Base-by-base conservation (phyloP, 2,113 vertebrate species). In the Pardalotus punctatus region DNA sequence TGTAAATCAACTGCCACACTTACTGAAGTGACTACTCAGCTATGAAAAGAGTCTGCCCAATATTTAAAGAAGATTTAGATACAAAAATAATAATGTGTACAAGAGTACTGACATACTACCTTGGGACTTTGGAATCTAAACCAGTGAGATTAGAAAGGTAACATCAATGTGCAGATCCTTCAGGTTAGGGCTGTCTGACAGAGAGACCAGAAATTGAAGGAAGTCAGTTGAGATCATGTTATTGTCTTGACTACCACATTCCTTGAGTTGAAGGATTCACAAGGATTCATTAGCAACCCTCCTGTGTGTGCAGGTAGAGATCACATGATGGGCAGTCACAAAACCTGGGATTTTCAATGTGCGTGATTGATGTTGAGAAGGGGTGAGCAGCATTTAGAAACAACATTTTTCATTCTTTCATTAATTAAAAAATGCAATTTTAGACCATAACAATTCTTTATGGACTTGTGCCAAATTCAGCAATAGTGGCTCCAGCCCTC, bases 1-100 rank as follows among this genome's bases (percentile, higher is more conserved):
- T 89, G 45, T 97, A 97, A 98, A 97, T 98, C 96, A 97, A 24
- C 87, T 25, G 23, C 64, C 70, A 88, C 80, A 53, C 90, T 95
- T 95, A 81, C 88, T 93, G 94, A 93, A 96, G 76, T 69, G 93
- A 62, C 87, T 93, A 78, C 88, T 97, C 91, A 88, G 35, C 85
- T 95, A 28, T 93, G 83, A 85, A 93, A 86, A 96, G 40, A 88
- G 57, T 57, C 80, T 92, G 77, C 85, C 86, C 91, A 91, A 80
- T 91, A 81, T 96, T 92, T 92, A 77, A 94, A 94, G 76, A 94
- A 95, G 70, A 91, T 90, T 95, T 95, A 96, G 73, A 74, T 91
- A 79, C 23, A 61, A 86, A 94, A 93, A 43, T 64, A 89, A 85
- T 57, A 77, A 51, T 22, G 29, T 16, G 33, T 88, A 53, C 31